Percentiles rank a stretch among this genome's conserved stretches.
Evolutionary conservation across 1,140 invertebrate species (phyloP).

Genomic region (Aphelenchoides fujianensis): DNA sequence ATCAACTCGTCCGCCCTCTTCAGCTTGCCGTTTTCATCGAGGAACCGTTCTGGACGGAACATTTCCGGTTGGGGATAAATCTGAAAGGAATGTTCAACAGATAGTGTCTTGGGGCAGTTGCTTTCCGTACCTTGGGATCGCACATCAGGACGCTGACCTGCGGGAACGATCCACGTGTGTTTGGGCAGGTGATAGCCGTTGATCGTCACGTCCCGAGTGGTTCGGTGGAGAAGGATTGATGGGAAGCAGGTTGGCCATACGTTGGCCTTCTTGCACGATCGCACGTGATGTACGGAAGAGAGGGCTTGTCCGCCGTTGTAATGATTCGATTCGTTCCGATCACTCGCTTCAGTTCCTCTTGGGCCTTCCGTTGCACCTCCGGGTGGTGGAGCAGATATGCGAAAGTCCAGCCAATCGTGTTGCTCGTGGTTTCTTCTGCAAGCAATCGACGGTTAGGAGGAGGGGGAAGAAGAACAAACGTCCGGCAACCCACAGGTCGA

Average conservation of each 20-base stretch:
- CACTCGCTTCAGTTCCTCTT: constrained; percentile 21
- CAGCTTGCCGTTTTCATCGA: constrained; percentile 34
- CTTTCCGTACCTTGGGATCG: neutral
- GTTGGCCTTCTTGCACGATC: constrained; percentile 12
- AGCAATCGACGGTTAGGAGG: too few relatives aligned
- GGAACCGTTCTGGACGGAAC: constrained; percentile 32
- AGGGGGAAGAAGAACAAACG: too few relatives aligned
- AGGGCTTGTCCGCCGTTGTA: constrained; percentile 6
- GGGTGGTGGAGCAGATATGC: constrained; percentile 7
- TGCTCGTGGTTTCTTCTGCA: constrained; percentile 24
- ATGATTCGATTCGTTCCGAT: constrained; percentile 1
- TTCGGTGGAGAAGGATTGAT: constrained; percentile 12
- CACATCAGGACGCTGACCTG: neutral
- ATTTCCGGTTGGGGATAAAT: constrained; percentile 27
- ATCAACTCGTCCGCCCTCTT: constrained; percentile 32
- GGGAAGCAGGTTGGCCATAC: constrained; percentile 19
- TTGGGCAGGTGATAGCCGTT: constrained; percentile 2
- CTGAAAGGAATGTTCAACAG: neutral
- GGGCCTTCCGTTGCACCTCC: constrained; percentile 11
- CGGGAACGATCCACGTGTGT: neutral
- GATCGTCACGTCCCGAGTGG: constrained; percentile 20
- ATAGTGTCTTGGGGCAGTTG: too few relatives aligned
- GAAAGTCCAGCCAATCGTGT: constrained; percentile 6
- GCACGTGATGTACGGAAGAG: constrained; percentile 4
- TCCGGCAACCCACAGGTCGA: constrained; percentile 3